Percentiles rank a stretch among this genome's conserved stretches.
Conservation (phyloP, 2,888 invertebrate genomes). For the Calliopum simillimum region DNA sequence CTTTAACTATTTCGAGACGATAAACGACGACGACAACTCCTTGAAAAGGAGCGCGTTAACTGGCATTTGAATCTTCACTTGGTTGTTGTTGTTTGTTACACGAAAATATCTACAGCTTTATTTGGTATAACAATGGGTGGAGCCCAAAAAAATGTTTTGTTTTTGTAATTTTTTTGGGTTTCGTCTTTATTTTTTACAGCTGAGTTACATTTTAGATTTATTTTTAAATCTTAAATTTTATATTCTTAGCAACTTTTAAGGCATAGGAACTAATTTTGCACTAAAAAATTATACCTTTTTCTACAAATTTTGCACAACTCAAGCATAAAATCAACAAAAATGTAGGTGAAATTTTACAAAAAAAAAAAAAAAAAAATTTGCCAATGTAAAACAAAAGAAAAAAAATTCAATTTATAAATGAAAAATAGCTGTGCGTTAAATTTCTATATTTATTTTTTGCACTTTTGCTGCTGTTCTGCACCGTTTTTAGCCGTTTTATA, state of each 20-base stretch:
- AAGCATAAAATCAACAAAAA: background rate
- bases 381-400: background rate
- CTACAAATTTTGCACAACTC: slow-evolving; percentile 1
- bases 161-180: slow-evolving; percentile 13
- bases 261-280: slow-evolving; percentile 18
- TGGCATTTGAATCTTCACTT: slow-evolving; percentile 4
- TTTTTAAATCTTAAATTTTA: slow-evolving; percentile 37
- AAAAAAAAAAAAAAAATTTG: background rate
- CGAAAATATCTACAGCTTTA: slow-evolving; percentile 36
- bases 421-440: slow-evolving; percentile 58
- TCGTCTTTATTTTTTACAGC: slow-evolving; percentile 21
- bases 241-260: slow-evolving; percentile 6
- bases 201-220: slow-evolving; percentile 45
- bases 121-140: slow-evolving; percentile 56
- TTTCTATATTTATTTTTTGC: slow-evolving; percentile 63
- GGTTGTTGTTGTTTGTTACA: background rate
- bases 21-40: too few species aligned
- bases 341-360: background rate
- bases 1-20: too few species aligned
- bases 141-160: slow-evolving; percentile 43
- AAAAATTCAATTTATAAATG: background rate
- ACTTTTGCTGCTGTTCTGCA: slow-evolving; percentile 16
- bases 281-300: background rate
- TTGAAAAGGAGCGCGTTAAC: too few species aligned
- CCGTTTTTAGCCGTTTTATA: slow-evolving; percentile 31